Conservation (phyloP, 2,888 invertebrate species). For the Lithophane semibrunnea region DNA sequence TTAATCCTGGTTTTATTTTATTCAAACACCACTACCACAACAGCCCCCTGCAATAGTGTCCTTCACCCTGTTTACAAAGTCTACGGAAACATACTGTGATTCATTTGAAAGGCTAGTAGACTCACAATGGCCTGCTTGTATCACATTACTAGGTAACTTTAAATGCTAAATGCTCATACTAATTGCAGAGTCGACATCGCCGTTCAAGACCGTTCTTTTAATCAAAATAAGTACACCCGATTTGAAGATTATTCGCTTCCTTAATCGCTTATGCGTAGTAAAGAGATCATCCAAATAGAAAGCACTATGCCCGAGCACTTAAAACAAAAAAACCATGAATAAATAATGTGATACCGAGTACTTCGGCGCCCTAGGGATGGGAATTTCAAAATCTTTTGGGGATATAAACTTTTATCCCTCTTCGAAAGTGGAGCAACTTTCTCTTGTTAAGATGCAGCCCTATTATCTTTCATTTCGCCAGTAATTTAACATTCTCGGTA, state of each 20-base stretch:
- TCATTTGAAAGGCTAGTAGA: background rate
- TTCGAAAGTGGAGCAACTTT: constrained; percentile 79
- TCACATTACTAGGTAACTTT: background rate
- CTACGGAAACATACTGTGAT: background rate
- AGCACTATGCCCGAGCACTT: constrained; percentile 66
- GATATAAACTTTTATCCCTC: constrained; percentile 84
- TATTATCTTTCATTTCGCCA: constrained; percentile 90
- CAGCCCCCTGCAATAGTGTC: background rate
- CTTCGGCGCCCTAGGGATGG: constrained; percentile 77
- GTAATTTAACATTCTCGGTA: constrained; percentile 89
- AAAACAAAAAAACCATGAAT: constrained; percentile 84
- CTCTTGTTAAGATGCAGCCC: constrained; percentile 84
- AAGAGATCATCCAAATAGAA: constrained; percentile 72
- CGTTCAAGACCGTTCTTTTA: background rate
- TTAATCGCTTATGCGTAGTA: constrained; percentile 66
- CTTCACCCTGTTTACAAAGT: background rate
- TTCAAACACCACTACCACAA: background rate
- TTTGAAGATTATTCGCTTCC: constrained; percentile 55
- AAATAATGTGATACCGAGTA: constrained; percentile 83
- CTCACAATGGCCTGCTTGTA: background rate
- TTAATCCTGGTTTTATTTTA: constrained; percentile 51
- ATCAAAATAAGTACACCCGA: constrained; percentile 33
- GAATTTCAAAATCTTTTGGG: constrained; percentile 87
- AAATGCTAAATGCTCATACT: constrained; percentile 4
- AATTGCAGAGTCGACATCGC: background rate